Evolutionary conservation across 2,888 invertebrate genomes (phyloP), one percentile per base, ranked within the genome.

Genomic region (Polyploca ridens): DNA sequence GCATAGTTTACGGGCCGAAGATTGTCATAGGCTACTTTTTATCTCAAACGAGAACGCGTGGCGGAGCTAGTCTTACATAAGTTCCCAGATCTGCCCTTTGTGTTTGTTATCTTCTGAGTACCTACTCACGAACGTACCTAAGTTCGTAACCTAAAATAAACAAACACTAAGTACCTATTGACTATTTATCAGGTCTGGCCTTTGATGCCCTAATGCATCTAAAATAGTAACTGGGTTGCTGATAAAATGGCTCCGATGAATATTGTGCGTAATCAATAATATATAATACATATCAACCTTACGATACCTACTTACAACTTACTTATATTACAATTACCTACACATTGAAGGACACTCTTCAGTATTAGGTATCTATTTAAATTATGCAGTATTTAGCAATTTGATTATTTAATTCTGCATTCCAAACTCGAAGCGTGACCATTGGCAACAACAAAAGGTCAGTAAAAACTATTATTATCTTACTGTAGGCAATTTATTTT

Each of bases 401-500:
- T 33, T n/a, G 61, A 33, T 61, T 61, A 61, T 61, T 27, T 44
- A 44, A 61, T 61, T 61, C 19, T 41, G 61, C 41, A 41, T 41
- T 41, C 61, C 61, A 44, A 41, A 61, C 10, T 41, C 61, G 27
- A 61, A 61, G 61, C 61, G 61, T 61, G 61, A 61, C 61, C 61
- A 61, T 19, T 86, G 86, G 82, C 85, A 86, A 77, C 76, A 75
- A 80, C 77, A 82, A 81, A 87, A 88, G 89, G 88, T 86, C 88
- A 81, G 75, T 74, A 76, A 74, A 65, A 79, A 72, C 84, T 85
- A 86, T 85, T 83, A 82, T 82, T 80, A 73, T 63, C 63, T 61
- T 11, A 61, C 61, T n/a, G 59, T 38, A 41, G 41, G 61, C 73
- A 78, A 87, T 86, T 88, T 90, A 89, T 88, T 86, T 88, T 86